Base-by-base conservation (phyloP, 2,888 invertebrate genomes). In the Aleiodes alternator region DNA sequence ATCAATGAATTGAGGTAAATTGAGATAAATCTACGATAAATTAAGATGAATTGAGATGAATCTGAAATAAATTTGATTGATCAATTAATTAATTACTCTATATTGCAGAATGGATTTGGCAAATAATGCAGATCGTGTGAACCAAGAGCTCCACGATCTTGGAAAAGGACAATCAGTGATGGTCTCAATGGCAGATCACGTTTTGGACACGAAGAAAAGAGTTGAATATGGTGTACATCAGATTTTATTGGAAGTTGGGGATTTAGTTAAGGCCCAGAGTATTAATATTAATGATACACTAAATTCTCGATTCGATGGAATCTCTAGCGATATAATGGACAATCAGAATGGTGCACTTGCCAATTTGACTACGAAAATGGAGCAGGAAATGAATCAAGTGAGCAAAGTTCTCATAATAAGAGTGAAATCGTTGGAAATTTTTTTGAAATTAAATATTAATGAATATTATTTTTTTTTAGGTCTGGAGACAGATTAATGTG, bases 401-500 rank as follows among this genome's bases (percentile, higher is more conserved):
- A 81, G 6, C n/a, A 12, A 38, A 61, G 34, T 34, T 53, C 7
- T 34, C 0, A 8, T 56, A 11, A 12, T 34, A 43, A 1, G 9
- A 29, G 7, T 48, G n/a, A 55, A 53, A 53, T 16, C 5, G 12
- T 56, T 56, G 14, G 48, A 50, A 29, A 48, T 48, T 23, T 23
- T 29, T 48, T 72, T 14, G 53, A 8, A 51, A 53, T 55, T 66
- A 61, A n/a, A 75, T 59, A 48, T 68, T 29, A 14, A 14, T 69
- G 61, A 14, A 56, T 43, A 38, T 23, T 14, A n/a, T 59, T 59
- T 34, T 71, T 68, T 74, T 76, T 12, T 34, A 88, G 89, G 96
- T 97, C 14, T 97, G 97, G 97, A 91, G 96, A 29, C 97, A 96
- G 89, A 96, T 97, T 82, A 96, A 96, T 79, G 94, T 95, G 74